Evolutionary conservation across 2,113 vertebrate genomes (phyloP), one percentile per base, ranked within the genome.

Genomic region (Anser brachyrhynchus): DNA sequence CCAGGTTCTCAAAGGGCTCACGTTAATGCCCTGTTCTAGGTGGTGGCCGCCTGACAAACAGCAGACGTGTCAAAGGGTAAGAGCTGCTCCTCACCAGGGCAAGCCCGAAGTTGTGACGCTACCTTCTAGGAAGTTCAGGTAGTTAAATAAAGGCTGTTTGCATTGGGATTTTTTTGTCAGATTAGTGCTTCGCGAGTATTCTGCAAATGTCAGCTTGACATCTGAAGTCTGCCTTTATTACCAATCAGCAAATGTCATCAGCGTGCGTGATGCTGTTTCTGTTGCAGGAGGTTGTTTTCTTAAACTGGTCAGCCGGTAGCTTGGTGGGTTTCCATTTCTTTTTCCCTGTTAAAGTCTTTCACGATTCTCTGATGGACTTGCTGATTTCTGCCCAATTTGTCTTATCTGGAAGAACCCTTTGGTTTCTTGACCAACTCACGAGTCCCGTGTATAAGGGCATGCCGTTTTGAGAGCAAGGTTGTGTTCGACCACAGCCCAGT

Each of bases 111-210:
- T 49, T 69, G 43, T 70, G 70, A 55, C 3, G 39, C 55, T 92
- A 35, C 71, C 8, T 69, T 65, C 0, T 35, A 41, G 87, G 37
- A 79, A 39, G 69, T 70, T 52, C 33, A 67, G 49, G 33, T 84
- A 44, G 28, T 92, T 78, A 87, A 94, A 89, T 46, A 87, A 89
- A 81, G 43, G 14, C 83, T 89, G 16, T 86, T 90, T 97, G 72
- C 39, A 21, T 41, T 67, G 41, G 55, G 13, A 2, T 8, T 39
- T 65, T 76, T 62, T n/a, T 5, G 8, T 85, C 79, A 92, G 28
- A 57, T 84, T 33, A 75, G n/a, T 11, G 5, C 39, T 84, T 57
- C 88, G 57, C 64, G 62, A 17, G 59, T 80, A 73, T 43, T 71
- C 55, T 86, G 85, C 35, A 95, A 92, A 88, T 90, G 54, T 74